Base-by-base conservation (phyloP, 2,113 vertebrate genomes). In the Talpa occidentalis region DNA sequence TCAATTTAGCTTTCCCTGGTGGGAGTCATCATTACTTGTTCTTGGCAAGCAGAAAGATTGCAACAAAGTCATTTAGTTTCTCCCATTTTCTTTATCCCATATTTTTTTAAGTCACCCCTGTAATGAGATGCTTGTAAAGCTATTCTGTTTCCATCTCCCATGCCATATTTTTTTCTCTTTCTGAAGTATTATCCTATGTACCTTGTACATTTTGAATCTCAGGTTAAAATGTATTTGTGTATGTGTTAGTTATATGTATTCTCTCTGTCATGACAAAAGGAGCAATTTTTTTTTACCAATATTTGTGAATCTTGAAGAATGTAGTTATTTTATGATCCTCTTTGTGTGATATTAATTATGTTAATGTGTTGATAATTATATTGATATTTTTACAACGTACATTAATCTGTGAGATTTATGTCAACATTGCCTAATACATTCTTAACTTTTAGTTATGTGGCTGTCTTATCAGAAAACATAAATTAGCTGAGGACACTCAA, bases 1-100 rank as follows among this genome's bases (percentile, higher is more conserved):
- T 95, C 93, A 94, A 90, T 97, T 95, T 95, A 95, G 91, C 85
- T 91, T 93, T 95, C 66, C 94, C 93, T 96, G 82, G 93, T 97
- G 66, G 93, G 91, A 94, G 35, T 95, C 93, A 97, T 97, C 93
- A 95, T 96, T 92, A 96, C 74, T 96, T 94, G 95, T 76, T 96
- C 72, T 84, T 94, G 94, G 91, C 96, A 97, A 81, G 79, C 47
- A 95, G 64, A 83, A 93, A 94, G 60, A 87, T 86, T 93, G 93
- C 70, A 95, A 64, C 49, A 52, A 64, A 86, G 86, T 93, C 93
- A 88, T 97, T 96, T 94, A 72, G 35, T 90, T 94, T 96, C 69
- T 93, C 35, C 88, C 67, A 88, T 96, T 97, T 91, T 62, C 70
- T 95, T 97, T 93, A 93, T 93, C 56, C 93, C 47, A 92, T 87